A percentile compares a stretch with the other conserved stretches of the same genome.
These are phyloP conservation scores for Calephelis perditalis DNA, from an alignment of 2,888 invertebrate genomes.

Conservation along the genomic window DNA sequence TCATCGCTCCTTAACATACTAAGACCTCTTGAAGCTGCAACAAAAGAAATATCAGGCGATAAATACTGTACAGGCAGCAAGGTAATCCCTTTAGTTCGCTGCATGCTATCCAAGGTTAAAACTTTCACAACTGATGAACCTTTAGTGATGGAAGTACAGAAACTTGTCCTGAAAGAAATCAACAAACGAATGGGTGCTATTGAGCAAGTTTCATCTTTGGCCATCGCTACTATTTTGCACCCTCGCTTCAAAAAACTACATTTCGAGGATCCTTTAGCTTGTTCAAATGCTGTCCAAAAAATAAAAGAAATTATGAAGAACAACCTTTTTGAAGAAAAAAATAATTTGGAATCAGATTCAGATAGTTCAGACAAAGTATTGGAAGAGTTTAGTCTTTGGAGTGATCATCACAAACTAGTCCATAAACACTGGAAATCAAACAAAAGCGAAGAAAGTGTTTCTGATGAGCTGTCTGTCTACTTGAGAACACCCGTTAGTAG, in stretches of 20 bases:
- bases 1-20: constrained; percentile 34
- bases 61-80: constrained; percentile 38
- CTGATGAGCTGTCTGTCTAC: constrained; percentile 30
- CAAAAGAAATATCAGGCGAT: constrained; percentile 41
- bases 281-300: constrained; percentile 10
- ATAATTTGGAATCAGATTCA: too few species aligned
- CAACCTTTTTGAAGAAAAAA: background rate
- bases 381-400: too few species aligned
- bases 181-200: constrained; percentile 32
- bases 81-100: constrained; percentile 33
- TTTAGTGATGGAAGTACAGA: constrained; percentile 27
- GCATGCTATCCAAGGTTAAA: constrained; percentile 28
- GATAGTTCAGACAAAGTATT: too few species aligned
- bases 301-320: constrained; percentile 13
- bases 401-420: constrained; percentile 20
- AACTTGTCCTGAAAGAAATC: constrained; percentile 26
- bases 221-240: constrained; percentile 35
- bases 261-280: constrained; percentile 28
- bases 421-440: constrained; percentile 33
- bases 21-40: constrained; percentile 38
- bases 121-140: constrained; percentile 27
- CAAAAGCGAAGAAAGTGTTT: constrained; percentile 29
- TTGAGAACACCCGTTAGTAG: constrained; percentile 31
- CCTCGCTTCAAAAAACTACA: constrained; percentile 38
- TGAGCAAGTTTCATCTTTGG: constrained; percentile 30